phyloP scores from a whole-genome alignment of 1,140 invertebrate genomes.

The Mamestra configurata region DNA sequence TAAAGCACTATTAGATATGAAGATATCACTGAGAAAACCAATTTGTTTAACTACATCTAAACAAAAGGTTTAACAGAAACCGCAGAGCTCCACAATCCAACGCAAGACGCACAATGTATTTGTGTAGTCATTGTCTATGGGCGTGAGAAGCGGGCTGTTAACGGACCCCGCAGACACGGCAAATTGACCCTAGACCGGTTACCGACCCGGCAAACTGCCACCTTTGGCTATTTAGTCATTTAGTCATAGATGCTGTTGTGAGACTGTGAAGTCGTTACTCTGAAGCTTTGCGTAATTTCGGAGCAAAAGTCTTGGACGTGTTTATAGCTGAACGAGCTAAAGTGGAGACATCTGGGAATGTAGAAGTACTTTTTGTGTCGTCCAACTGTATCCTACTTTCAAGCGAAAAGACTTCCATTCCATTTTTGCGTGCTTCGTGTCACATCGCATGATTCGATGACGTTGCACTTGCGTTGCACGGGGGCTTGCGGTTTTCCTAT shows the following conservation, averaged over 20 bases:
- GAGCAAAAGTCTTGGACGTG: conserved; percentile 7
- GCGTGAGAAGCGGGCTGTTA: conserved; percentile 50
- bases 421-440: not conserved
- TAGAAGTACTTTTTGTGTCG: too few relatives aligned
- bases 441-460: conserved; percentile 25
- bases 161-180: conserved; percentile 48
- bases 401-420: too few relatives aligned
- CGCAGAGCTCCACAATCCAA: conserved; percentile 22
- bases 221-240: conserved; percentile 20
- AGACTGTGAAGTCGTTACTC: not conserved
- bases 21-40: conserved; percentile 26
- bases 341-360: too few relatives aligned
- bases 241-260: conserved; percentile 3
- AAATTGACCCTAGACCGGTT: conserved; percentile 52
- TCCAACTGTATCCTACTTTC: too few relatives aligned
- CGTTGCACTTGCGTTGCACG: not conserved
- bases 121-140: conserved; percentile 45
- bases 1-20: not conserved
- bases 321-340: not conserved
- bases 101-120: conserved; percentile 36
- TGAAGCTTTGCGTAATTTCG: not conserved
- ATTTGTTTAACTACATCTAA: conserved; percentile 29
- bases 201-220: conserved; percentile 45
- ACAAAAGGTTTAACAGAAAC: conserved; percentile 27
- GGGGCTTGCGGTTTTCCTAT: not conserved